Evolutionary conservation across 2,797 vertebrate species (phyloP), one percentile per base, ranked within the genome.

Genomic region (Sarcophilus harrisii): DNA sequence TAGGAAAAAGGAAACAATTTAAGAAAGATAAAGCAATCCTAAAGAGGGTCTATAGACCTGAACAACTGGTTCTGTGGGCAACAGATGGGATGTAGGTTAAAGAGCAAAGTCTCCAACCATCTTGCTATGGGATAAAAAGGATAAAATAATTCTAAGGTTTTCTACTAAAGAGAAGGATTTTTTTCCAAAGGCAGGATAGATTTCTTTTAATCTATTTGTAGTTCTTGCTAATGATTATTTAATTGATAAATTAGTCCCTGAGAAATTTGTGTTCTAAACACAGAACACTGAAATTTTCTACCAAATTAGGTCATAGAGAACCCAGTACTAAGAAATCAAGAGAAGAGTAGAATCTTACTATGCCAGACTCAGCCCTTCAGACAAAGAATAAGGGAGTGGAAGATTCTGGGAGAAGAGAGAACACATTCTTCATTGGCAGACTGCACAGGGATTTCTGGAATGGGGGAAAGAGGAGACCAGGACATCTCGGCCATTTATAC

Each of bases 31-130:
- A 73, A 59, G 73, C 57, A 9, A 12, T 49, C 60, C 4, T 0
- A 55, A 12, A 58, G 21, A 57, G 30, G 60, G 1, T 3, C 16
- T 24, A 27, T 24, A 27, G 0, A 0, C 16, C 3, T 30, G 4
- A 6, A 57, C 91, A 45, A 9, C 0, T 54, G 54, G 12, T 57
- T 57, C 28, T 30, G 13, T 18, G 45, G 3, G 0, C 1, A 90
- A 57, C 13, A 90, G 1, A 29, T n/a, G 13, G 32, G 5, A 32
- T 57, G 5, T 57, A 16, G 49, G 28, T 27, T 49, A 87, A 87
- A 87, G 1, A 49, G 73, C 73, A 87, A 81, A 45, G 27, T 87
- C 2, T 29, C 24, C 91, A 59, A 28, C 38, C 27, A 60, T 45
- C 54, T 55, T 55, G 54, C 54, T 10, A 55, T 55, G 10, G 54